Evolutionary conservation across 1,140 invertebrate genomes (phyloP).

Genomic region (Drosophila pseudoobscura): DNA sequence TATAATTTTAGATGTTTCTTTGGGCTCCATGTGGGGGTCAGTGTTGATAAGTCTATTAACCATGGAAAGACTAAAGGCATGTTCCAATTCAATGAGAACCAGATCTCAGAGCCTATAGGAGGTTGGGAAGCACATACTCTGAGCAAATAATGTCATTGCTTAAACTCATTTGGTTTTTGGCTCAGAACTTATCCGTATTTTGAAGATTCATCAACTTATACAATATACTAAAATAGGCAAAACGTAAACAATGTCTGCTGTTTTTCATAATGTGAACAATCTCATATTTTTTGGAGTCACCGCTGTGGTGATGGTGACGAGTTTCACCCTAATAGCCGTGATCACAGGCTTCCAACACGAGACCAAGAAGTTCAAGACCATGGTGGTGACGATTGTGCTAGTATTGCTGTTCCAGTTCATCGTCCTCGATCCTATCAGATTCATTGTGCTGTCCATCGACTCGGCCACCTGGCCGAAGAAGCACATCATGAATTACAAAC

Average conservation of each 20-base stretch:
- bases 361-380: conserved; percentile 14
- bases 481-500: not conserved
- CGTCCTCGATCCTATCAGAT: conserved; percentile 37
- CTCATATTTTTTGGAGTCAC: conserved; percentile 1
- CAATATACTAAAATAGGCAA: not conserved
- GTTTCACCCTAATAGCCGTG: not conserved
- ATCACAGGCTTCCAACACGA: conserved; percentile 49
- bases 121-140: too few species aligned
- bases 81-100: too few species aligned
- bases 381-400: conserved; percentile 35
- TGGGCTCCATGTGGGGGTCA: not conserved
- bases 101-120: too few species aligned
- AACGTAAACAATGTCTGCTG: not conserved
- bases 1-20: not conserved
- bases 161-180: too few species aligned
- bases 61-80: too few species aligned
- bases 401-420: conserved; percentile 25
- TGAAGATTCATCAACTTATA: too few species aligned
- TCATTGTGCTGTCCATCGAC: conserved; percentile 35
- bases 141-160: too few species aligned
- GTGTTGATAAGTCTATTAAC: not conserved
- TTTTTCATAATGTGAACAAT: not conserved
- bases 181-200: too few species aligned
- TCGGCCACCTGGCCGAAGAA: conserved; percentile 39
- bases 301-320: not conserved